Evolutionary conservation across 2,113 vertebrate genomes (phyloP), one percentile per base, ranked within the genome.

Genomic region (Carollia perspicillata): DNA sequence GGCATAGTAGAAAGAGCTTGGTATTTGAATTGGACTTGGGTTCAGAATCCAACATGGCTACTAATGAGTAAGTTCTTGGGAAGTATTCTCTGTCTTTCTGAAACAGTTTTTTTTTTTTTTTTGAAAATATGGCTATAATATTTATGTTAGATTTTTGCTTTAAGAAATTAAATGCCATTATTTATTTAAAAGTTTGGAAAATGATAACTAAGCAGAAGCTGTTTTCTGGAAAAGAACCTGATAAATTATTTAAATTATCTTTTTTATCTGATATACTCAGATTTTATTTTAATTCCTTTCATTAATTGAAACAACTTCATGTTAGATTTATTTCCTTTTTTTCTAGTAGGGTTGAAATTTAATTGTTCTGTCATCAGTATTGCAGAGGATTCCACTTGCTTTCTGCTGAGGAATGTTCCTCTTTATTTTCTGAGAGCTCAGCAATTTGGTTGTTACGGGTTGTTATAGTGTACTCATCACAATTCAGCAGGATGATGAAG

Each of bases 401-500:
- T 53, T 8, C 69, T 80, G 75, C 49, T n/a, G 30, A 33, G n/a
- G 18, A 71, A 49, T 26, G 33, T 94, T 95, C 89, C 72, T 95
- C 79, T 89, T 85, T 77, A 79, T 53, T 94, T 95, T 53, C 30
- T 69, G 49, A 80, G 22, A 86, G 66, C 68, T 95, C 68, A 55
- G 72, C 89, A 86, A 14, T 63, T 87, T 53, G 40, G 10, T 2
- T 77, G 16, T 47, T 60, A 8, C 3, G 6, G 28, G 8, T 26
- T 10, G n/a, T 35, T 13, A 35, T 37, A 3, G 22, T 26, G 33
- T 28, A 5, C 12, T 77, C 18, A 30, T 17, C 63, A 13, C 18
- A 63, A 2, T 37, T 68, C 84, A 85, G 13, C 9, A 65, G 28
- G 10, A 8, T 35, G 44, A 28, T 65, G 0, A n/a, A 69, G 12